phyloP scores from a whole-genome alignment of 2,113 vertebrate genomes.

The Limanda limanda region DNA sequence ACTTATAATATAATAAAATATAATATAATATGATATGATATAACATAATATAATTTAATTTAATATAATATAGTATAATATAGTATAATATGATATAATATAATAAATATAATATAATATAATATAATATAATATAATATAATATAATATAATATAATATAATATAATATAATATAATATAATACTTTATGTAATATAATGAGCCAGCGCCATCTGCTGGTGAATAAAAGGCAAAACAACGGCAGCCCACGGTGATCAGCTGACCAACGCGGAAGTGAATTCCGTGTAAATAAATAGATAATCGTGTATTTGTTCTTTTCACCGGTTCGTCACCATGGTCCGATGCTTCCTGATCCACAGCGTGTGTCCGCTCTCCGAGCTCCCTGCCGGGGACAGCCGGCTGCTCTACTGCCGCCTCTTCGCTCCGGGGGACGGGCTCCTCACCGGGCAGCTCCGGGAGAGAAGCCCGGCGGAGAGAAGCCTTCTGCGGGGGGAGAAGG shows the following conservation, averaged over 20 bases:
- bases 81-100: no score
- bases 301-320: fast-evolving
- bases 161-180: neutral
- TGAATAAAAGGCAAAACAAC: neutral
- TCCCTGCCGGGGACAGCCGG: conserved; percentile 74
- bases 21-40: neutral
- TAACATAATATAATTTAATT: neutral
- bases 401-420: conserved; percentile 80
- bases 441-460: conserved; percentile 17
- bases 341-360: conserved; percentile 83
- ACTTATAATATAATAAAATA: no score
- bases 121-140: neutral
- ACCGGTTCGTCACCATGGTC: conserved; percentile 65
- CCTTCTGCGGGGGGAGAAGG: conserved; percentile 74
- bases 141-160: neutral
- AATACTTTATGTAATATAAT: neutral
- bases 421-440: conserved; percentile 65
- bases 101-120: neutral
- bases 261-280: conserved; percentile 70
- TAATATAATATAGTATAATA: no score
- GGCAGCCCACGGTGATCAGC: conserved; percentile 28
- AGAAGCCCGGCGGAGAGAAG: conserved; percentile 66
- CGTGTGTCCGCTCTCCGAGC: conserved; percentile 70
- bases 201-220: conserved; percentile 57
- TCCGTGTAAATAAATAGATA: neutral